Evolutionary conservation across 2,113 vertebrate genomes (phyloP), one percentile per base, ranked within the genome.

Genomic region (Setophaga petechia): DNA sequence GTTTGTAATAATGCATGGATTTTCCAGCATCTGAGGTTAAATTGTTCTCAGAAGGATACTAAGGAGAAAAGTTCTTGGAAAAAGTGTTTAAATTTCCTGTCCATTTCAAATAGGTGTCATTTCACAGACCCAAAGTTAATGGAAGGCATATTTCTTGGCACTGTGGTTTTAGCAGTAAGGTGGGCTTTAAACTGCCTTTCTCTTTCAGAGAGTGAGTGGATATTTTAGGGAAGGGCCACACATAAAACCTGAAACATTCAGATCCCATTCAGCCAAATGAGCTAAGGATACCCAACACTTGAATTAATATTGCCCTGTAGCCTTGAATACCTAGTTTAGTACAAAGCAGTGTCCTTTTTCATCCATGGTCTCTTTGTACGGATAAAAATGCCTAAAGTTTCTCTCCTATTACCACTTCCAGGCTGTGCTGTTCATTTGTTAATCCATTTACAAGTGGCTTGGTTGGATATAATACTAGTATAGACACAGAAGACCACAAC

Each of bases 81-180:
- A 94, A 97, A 88, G 71, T 87, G 84, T 96, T 96, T 96, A 94
- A 96, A 97, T 97, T 97, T 98, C 95, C 97, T 97, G 93, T 97
- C 81, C 80, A 55, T 89, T 97, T 96, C 91, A 93, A 96, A 80
- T 83, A 86, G 85, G 91, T 91, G 80, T 96, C 76, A 75, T 87
- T 97, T 97, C 87, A 91, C 74, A 96, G 85, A 54, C 66, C 41
- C 39, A 41, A 31, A 78, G 51, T 79, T 91, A 94, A 94, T 95
- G 84, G 63, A 91, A 97, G 90, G 93, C 94, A 23, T 90, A 59
- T 91, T 91, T 97, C 86, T 92, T 97, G 91, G 91, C 78, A 87
- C 43, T 15, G 21, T 55, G 33, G 11, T 30, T 84, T 88, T 73
- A 85, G 58, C 49, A 87, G 30, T 84, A 83, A 83, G 81, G 41